Base-by-base conservation (phyloP, 1,140 invertebrate species). In the Diachasma alloeum region DNA sequence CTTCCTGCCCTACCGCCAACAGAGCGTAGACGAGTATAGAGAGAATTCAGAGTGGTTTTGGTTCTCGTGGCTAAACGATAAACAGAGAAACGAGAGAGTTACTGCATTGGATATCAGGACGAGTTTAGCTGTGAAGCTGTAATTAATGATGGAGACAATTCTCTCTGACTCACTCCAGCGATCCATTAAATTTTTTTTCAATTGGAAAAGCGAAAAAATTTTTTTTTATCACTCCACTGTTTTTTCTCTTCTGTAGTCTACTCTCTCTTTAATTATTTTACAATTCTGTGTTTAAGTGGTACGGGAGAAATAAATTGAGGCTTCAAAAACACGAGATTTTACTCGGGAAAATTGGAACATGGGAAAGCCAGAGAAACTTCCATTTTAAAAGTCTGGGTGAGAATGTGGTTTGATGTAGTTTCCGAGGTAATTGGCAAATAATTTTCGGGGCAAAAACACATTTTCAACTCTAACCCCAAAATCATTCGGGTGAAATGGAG, bases 41-140 rank as follows among this genome's bases (percentile, higher is more conserved):
- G 48, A 56, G 48, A 56, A 56, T 56, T 56, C 48, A 56, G 46
- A 48, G 68, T 70, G 68, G 68, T 70, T 70, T 70, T 70, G 68
- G 68, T 39, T 70, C 68, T 44, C 68, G 37, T 70, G 68, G 68
- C 36, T 70, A 15, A 22, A 39, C n/a, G 68, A 70, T 70, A 70
- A 70, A 31, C 68, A 70, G 68, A 70, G 68, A 70, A 70, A 70
- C 31, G 17, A 37, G 17, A 13, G 11, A 42, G 17, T 56, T 56
- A 19, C 48, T 22, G 66, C 37, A 31, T 9, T 68, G 68, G 31
- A 42, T 67, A 37, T 36, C 13, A 39, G 68, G 17, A 42, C n/a
- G 19, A 70, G 17, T 22, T 22, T 11, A 39, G 37, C 17, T 15
- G 68, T 15, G 8, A 39, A 70, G n/a, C 37, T 70, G 36, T 19